phyloP scores from a whole-genome alignment of 2,113 vertebrate genomes.

The Merops nubicus region DNA sequence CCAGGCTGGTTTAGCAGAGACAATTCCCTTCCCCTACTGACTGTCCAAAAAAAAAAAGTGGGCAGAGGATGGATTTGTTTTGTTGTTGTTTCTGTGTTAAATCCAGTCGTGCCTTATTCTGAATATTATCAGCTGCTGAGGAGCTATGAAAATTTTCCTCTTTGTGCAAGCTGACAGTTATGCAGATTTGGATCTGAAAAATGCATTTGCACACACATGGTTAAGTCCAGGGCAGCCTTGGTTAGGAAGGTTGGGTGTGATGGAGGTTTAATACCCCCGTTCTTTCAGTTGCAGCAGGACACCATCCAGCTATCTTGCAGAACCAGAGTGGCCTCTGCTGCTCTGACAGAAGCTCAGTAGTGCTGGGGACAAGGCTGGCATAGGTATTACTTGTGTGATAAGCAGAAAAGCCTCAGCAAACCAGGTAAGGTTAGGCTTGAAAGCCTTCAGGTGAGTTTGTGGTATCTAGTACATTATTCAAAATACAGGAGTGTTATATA shows the following conservation, averaged over 20 bases:
- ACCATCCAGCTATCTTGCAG: too few species aligned
- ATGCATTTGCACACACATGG: neutral
- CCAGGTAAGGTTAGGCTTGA: neutral
- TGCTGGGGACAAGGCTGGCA: neutral
- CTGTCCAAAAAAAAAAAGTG: fast-evolving
- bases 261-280: fast-evolving
- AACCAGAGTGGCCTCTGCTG: neutral
- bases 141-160: neutral
- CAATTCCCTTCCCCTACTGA: neutral
- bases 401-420: neutral
- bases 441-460: neutral
- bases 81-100: neutral
- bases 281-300: neutral
- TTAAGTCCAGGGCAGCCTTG: neutral
- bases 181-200: too few species aligned
- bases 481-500: neutral
- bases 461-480: neutral
- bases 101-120: neutral
- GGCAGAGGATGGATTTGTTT: neutral
- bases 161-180: fast-evolving
- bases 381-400: neutral
- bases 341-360: neutral
- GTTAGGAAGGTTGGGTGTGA: neutral
- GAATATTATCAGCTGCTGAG: neutral
- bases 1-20: neutral